Evolutionary conservation across 2,113 vertebrate genomes (phyloP), one percentile per base, ranked within the genome.

Genomic region (Fregetta grallaria): DNA sequence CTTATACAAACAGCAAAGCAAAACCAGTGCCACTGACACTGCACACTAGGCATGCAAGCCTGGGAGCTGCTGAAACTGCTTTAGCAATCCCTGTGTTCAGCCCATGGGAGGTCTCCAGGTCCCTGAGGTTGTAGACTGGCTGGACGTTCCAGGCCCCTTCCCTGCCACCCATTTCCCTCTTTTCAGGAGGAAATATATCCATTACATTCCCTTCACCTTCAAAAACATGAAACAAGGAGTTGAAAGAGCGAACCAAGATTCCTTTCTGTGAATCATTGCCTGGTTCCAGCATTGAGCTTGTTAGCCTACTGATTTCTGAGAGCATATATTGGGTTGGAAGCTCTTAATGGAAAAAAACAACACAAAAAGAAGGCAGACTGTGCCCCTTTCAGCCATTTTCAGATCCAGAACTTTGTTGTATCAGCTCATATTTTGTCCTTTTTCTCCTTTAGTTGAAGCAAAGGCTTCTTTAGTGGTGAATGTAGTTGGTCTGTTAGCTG

Each of bases 41-140:
- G 1, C 40, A 52, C 34, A 10, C 10, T 27, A 3, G 5, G n/a
- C 7, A 0, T 7, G 42, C 3, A 3, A 40, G 27, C 16, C 71
- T 32, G 47, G 29, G 38, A 90, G 78, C 56, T 72, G 56, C 49
- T 56, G 88, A 36, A 78, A 36, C 70, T 50, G 61, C 61, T 42
- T 77, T 66, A 67, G 61, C 47, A 38, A 7, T 6, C 26, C 25
- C 38, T 14, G 10, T 30, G 11, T 74, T 84, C 65, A 74, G 44
- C 40, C 15, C 34, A 6, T 14, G 2, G 58, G n/a, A 91, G 29
- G 20, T 62, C 9, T 52, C 22, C 65, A 10, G 11, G 13, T 77
- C 32, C 73, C 32, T 55, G 55, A 32, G 23, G 21, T 13, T 68
- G 61, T 47, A 22, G 15, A n/a, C 38, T 50, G 73, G 36, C 42